Evolutionary conservation across 2,888 invertebrate species (phyloP).

Genomic region (Hemaris fuciformis): DNA sequence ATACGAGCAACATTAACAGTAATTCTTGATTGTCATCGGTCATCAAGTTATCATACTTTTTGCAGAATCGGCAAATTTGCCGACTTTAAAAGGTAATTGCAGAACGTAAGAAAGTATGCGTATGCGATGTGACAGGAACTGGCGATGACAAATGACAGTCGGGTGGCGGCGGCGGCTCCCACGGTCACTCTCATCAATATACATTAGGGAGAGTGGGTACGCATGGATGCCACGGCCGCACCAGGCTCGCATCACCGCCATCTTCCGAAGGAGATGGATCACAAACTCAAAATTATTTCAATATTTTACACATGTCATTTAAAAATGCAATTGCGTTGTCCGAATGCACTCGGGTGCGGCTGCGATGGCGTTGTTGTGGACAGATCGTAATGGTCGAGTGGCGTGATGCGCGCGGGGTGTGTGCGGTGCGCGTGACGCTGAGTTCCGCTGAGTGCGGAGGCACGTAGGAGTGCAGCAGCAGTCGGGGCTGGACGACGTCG

Average conservation of each 20-base stretch:
- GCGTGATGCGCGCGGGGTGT: neutral
- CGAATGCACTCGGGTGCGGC: neutral
- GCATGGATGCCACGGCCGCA: constrained; percentile 22
- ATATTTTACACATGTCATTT: neutral
- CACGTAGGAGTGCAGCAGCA: constrained; percentile 27
- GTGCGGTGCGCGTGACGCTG: constrained; percentile 14
- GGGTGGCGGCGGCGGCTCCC: constrained; percentile 53
- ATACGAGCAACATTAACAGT: constrained; percentile 15
- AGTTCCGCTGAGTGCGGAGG: constrained; percentile 14
- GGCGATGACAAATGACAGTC: constrained; percentile 75
- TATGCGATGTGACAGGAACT: constrained; percentile 65
- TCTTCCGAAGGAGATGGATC: neutral
- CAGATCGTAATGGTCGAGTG: constrained; percentile 1
- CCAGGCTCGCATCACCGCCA: constrained; percentile 12
- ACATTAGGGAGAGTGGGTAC: constrained; percentile 48
- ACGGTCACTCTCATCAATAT: constrained; percentile 66
- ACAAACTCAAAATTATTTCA: neutral
- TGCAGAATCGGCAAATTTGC: constrained; percentile 61
- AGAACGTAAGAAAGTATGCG: constrained; percentile 69
- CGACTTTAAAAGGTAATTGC: constrained; percentile 72
- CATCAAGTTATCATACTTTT: constrained; percentile 55
- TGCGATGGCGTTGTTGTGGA: neutral
- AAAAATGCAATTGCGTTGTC: neutral
- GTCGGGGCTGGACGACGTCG: constrained; percentile 35
- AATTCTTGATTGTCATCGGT: constrained; percentile 49